Base-by-base conservation (phyloP, 2,888 invertebrate genomes). In the Eremobia ochroleuca region DNA sequence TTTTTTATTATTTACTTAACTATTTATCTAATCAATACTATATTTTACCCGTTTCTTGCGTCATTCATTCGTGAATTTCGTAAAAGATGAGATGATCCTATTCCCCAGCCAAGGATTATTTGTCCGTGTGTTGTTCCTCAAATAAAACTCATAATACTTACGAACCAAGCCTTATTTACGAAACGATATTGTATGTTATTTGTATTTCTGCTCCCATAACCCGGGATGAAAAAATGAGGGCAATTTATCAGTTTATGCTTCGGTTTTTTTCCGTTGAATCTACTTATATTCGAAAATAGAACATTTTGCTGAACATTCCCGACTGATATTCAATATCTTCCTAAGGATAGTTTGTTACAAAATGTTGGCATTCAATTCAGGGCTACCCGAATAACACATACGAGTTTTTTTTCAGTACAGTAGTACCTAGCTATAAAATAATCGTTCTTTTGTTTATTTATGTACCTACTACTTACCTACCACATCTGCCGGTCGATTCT, bases 201-300 rank as follows among this genome's bases (percentile, higher is more conserved):
- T 87, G 68, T 79, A 68, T 87, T 74, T 62, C 72, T 62, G 43
- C 49, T 65, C 28, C 28, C 43, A 59, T 28, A 31, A 25, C 34
- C 58, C 25, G 21, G 8, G 37, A 40, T 62, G 67, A 85, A 79
- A 86, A 86, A 77, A 75, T 66, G 31, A 43, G 13, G 65, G 65
- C 72, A 64, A 66, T 84, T 85, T 84, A 75, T 74, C 46, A 84
- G 85, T 72, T 79, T 61, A 6, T 52, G 64, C 37, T 65, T 37
- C 46, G 75, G 73, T 67, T 73, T 83, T 83, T 77, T 61, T 46
- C 62, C 49, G 46, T 34, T 64, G 37, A 52, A 77, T 67, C 55
- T 37, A 62, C 67, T 31, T 55, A 34, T 40, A 18, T 62, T 66
- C 58, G 49, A 71, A 70, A 31, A 64, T 25, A n/a, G 3, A 43